These are phyloP conservation scores for Calidris pugnax DNA, from an alignment of 2,113 vertebrate species.

Conservation along the genomic window DNA sequence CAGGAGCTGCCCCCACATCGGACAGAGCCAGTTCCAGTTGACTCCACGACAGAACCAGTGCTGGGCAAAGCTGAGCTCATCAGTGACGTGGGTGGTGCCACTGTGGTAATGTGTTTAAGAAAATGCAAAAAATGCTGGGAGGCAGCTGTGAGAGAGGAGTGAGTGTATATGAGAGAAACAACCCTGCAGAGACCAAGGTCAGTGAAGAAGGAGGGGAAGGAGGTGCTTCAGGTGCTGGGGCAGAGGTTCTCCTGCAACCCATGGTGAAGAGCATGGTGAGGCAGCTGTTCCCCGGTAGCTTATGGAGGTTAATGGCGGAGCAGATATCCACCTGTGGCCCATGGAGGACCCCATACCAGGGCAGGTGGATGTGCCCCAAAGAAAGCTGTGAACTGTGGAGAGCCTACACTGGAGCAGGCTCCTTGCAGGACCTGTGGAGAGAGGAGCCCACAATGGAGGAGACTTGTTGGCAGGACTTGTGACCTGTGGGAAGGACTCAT, in stretches of 20 bases:
- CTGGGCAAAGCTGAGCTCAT: background rate
- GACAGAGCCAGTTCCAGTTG: background rate
- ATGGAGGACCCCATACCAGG: accelerated
- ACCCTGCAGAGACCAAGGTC: background rate
- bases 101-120: background rate
- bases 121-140: background rate
- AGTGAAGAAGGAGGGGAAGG: background rate
- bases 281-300: background rate
- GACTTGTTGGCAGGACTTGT: background rate
- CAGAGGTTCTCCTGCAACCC: background rate
- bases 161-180: background rate
- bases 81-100: accelerated
- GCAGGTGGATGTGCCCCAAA: background rate
- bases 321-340: too few species aligned
- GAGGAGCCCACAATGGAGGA: background rate
- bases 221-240: accelerated
- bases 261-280: accelerated
- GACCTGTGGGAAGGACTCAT: accelerated
- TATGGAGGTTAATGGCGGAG: background rate
- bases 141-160: background rate
- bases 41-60: background rate
- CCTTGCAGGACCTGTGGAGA: background rate
- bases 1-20: background rate
- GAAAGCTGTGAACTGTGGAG: background rate
- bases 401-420: accelerated